phyloP scores from a whole-genome alignment of 1,140 invertebrate species.

The Drosophila bocqueti region DNA sequence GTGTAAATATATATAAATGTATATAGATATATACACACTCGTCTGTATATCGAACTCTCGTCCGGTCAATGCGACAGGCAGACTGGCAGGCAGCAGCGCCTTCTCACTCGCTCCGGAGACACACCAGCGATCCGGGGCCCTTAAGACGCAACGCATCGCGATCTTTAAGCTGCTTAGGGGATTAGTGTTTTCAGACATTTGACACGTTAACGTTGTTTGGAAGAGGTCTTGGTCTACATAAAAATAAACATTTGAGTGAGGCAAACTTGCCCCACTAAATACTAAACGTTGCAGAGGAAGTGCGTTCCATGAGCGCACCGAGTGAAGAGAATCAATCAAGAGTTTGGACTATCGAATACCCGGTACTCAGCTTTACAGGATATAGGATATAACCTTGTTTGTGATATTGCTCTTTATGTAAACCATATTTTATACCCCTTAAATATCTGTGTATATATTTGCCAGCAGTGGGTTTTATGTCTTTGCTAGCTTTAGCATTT shows the following conservation, averaged over 20 bases:
- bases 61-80: slow-evolving; percentile 64
- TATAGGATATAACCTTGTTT: background rate
- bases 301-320: slow-evolving; percentile 42
- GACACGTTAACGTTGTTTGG: slow-evolving; percentile 78
- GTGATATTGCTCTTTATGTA: no score
- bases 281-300: slow-evolving; percentile 64
- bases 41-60: slow-evolving; percentile 29
- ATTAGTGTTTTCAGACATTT: slow-evolving; percentile 83
- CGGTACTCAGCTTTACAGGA: background rate
- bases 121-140: slow-evolving; percentile 20
- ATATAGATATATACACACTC: slow-evolving; percentile 8
- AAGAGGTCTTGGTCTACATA: slow-evolving; percentile 54
- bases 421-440: fast-evolving
- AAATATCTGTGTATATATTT: background rate
- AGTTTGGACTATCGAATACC: background rate
- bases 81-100: slow-evolving; percentile 31
- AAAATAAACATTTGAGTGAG: slow-evolving; percentile 60
- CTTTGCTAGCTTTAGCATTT: background rate
- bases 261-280: slow-evolving; percentile 67
- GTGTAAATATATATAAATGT: slow-evolving; percentile 6
- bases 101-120: slow-evolving; percentile 15
- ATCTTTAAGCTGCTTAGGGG: slow-evolving; percentile 83
- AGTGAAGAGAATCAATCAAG: background rate
- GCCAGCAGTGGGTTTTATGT: no score
- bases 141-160: slow-evolving; percentile 70